Percentiles rank a stretch among this genome's conserved stretches.
Evolutionary conservation across 2,113 vertebrate species (phyloP).

Genomic region (Probosciger aterrimus): DNA sequence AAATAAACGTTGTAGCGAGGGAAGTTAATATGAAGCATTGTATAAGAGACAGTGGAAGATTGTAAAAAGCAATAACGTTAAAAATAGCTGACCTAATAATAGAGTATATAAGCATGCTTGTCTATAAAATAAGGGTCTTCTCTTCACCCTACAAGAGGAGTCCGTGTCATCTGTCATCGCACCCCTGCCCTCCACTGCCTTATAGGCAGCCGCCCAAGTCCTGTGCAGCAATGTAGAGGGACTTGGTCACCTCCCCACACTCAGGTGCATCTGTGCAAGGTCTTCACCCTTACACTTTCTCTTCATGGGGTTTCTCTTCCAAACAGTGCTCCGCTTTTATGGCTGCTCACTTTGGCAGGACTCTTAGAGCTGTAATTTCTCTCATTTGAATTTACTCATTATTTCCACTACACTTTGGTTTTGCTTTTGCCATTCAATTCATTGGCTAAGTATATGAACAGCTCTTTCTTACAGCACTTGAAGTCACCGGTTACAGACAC

Average conservation of each 20-base stretch:
- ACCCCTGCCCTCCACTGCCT: neutral
- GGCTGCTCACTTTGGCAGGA: neutral
- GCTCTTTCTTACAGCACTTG: fast-evolving
- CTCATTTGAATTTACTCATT: neutral
- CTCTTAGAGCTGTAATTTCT: neutral
- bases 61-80: too few relatives aligned
- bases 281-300: neutral
- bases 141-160: too few relatives aligned
- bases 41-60: too few relatives aligned
- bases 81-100: too few relatives aligned
- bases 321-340: neutral
- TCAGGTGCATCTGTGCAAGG: fast-evolving
- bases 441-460: too few relatives aligned
- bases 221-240: fast-evolving
- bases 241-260: neutral
- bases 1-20: too few relatives aligned
- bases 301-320: neutral
- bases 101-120: too few relatives aligned
- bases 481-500: fast-evolving
- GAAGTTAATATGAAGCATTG: too few relatives aligned
- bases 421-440: neutral
- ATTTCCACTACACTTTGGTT: neutral
- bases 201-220: neutral
- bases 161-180: too few relatives aligned
- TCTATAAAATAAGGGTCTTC: too few relatives aligned